phyloP scores from a whole-genome alignment of 2,797 vertebrate genomes.

The Channa striata region DNA sequence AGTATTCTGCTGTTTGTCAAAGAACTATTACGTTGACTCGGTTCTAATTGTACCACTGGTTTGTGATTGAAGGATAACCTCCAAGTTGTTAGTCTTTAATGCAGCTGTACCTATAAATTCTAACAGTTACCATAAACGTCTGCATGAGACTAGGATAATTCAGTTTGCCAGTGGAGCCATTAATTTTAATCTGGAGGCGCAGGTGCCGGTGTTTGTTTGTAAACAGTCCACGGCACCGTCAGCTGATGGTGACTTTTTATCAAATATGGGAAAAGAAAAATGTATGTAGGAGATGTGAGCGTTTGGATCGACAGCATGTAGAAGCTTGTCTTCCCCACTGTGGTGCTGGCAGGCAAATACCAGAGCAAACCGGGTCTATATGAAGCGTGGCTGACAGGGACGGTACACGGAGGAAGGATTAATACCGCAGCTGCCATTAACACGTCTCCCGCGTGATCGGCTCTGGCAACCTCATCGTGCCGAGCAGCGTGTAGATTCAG shows the following conservation, averaged over 20 bases:
- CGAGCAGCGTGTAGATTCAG: conserved; percentile 4
- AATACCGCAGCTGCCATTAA: conserved; percentile 11
- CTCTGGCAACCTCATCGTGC: background rate
- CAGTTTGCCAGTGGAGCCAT: background rate
- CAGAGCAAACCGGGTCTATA: conserved; percentile 65
- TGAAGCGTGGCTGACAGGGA: conserved; percentile 26
- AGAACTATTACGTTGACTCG: background rate
- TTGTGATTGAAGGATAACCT: background rate
- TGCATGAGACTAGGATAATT: background rate
- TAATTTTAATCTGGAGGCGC: background rate
- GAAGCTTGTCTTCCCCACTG: conserved; percentile 81
- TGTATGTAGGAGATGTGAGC: background rate
- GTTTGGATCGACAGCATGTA: conserved; percentile 78
- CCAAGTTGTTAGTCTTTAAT: background rate
- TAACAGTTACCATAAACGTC: background rate
- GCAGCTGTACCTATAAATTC: background rate
- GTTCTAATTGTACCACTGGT: background rate
- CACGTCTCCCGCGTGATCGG: background rate
- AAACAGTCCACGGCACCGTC: conserved; percentile 4
- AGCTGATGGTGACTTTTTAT: background rate
- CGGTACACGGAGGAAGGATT: background rate
- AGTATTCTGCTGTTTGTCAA: background rate
- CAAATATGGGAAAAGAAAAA: conserved; percentile 16
- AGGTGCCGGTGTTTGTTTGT: conserved; percentile 4
- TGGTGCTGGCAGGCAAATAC: conserved; percentile 81